These are phyloP conservation scores for Rhinogobius similis DNA, from an alignment of 2,113 vertebrate genomes.

Conservation along the genomic window DNA sequence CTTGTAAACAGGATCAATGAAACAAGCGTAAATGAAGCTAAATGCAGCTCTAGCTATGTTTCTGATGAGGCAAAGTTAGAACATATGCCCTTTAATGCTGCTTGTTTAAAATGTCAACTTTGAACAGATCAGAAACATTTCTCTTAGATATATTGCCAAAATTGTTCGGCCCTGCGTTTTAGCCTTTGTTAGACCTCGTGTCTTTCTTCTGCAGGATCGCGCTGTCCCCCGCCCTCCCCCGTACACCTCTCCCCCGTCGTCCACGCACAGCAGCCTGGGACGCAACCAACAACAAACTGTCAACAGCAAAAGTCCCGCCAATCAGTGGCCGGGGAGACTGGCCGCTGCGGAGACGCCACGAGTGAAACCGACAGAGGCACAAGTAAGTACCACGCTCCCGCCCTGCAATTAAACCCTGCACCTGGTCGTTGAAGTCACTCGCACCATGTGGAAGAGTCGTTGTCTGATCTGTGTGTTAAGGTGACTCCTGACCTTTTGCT, in stretches of 20 bases:
- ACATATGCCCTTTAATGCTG: too few relatives aligned
- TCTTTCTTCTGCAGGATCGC: too few relatives aligned
- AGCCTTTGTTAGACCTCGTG: too few relatives aligned
- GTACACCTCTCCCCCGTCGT: slow-evolving; percentile 53
- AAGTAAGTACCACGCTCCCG: slow-evolving; percentile 69
- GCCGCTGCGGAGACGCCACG: slow-evolving; percentile 34
- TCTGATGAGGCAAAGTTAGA: too few relatives aligned
- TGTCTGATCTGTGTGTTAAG: slow-evolving; percentile 78
- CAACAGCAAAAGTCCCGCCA: slow-evolving; percentile 22
- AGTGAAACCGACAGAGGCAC: slow-evolving; percentile 68
- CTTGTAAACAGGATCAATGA: too few relatives aligned
- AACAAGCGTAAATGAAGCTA: too few relatives aligned
- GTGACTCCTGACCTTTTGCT: slow-evolving; percentile 91
- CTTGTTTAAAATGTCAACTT: too few relatives aligned
- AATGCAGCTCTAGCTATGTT: too few relatives aligned
- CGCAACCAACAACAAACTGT: slow-evolving; percentile 32
- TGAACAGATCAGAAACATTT: too few relatives aligned
- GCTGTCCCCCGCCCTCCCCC: slow-evolving; percentile 26
- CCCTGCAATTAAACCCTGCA: background rate
- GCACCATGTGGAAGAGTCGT: slow-evolving; percentile 43
- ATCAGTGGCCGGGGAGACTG: slow-evolving; percentile 46
- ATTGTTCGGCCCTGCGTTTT: too few relatives aligned
- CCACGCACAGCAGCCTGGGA: slow-evolving; percentile 68
- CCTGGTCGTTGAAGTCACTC: slow-evolving; percentile 6
- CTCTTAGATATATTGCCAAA: too few relatives aligned